Conservation (phyloP, 1,140 invertebrate species). For the Portunus trituberculatus region DNA sequence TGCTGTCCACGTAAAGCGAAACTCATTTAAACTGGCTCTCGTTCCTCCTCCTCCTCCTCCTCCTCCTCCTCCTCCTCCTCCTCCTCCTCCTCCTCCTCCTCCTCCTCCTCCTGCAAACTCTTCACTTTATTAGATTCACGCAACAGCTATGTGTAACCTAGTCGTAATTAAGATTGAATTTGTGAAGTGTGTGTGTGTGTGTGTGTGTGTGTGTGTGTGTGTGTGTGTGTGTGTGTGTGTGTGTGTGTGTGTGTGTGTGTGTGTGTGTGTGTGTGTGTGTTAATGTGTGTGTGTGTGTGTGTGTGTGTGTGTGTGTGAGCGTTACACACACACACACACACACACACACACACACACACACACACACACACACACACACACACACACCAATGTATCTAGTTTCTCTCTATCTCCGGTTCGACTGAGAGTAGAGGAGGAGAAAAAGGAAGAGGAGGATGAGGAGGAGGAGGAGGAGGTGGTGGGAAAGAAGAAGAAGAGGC, state of each 20-base stretch:
- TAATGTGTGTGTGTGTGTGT: constrained; percentile 10
- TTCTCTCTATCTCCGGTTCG: too few species aligned
- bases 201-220: too few species aligned
- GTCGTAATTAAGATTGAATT: neutral
- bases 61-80: constrained; percentile 5
- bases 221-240: too few species aligned
- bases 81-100: constrained; percentile 17
- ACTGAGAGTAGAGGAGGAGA: neutral
- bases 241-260: neutral
- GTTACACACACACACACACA: constrained; percentile 21
- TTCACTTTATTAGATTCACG: neutral
- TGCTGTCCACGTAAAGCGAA: neutral
- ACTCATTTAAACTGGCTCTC: constrained; percentile 11
- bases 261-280: constrained; percentile 6
- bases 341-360: constrained; percentile 20
- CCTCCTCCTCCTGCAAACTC: neutral
- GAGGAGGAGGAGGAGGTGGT: neutral
- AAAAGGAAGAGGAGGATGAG: neutral
- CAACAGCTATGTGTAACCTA: neutral
- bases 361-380: constrained; percentile 10
- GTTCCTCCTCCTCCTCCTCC: neutral
- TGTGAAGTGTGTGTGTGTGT: too few species aligned
- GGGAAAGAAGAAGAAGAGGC: neutral
- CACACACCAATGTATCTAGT: neutral
- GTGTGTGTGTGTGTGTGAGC: constrained; percentile 18